These are phyloP conservation scores for Peromyscus attwateri DNA, from an alignment of 2,797 vertebrate species.

Conservation along the genomic window DNA sequence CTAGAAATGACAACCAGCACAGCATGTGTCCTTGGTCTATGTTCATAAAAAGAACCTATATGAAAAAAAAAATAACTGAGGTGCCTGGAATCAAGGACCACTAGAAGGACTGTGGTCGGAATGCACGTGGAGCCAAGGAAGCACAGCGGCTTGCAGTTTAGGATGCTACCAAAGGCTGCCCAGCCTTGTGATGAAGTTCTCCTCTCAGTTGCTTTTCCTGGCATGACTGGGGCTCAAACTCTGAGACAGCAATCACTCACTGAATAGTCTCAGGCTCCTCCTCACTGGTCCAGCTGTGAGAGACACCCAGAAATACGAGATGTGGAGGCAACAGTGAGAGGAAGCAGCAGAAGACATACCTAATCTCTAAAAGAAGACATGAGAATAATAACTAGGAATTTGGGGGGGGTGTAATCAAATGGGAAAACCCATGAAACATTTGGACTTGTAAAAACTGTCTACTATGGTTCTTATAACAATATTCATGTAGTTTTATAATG, in stretches of 20 bases:
- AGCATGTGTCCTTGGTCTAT: background rate
- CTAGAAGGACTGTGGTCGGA: background rate
- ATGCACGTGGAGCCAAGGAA: background rate
- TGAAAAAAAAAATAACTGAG: background rate
- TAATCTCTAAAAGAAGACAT: background rate
- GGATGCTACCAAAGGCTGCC: too few species aligned
- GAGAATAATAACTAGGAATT: background rate
- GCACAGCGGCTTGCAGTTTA: background rate
- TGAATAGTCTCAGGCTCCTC: background rate
- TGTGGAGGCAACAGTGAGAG: background rate
- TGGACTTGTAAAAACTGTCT: background rate
- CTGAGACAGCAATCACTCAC: background rate
- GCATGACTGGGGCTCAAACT: background rate
- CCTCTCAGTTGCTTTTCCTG: background rate
- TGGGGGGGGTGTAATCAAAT: background rate
- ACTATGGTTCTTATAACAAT: background rate
- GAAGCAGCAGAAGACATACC: background rate
- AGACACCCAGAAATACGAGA: background rate
- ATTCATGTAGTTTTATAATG: background rate
- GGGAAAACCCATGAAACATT: background rate
- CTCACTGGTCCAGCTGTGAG: background rate
- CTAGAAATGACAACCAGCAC: background rate
- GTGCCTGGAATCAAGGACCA: background rate
- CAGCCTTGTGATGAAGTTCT: rapidly evolving
- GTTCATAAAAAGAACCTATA: background rate